These are phyloP conservation scores for Aphidius colemani DNA, from an alignment of 2,888 invertebrate species.

Conservation along the genomic window DNA sequence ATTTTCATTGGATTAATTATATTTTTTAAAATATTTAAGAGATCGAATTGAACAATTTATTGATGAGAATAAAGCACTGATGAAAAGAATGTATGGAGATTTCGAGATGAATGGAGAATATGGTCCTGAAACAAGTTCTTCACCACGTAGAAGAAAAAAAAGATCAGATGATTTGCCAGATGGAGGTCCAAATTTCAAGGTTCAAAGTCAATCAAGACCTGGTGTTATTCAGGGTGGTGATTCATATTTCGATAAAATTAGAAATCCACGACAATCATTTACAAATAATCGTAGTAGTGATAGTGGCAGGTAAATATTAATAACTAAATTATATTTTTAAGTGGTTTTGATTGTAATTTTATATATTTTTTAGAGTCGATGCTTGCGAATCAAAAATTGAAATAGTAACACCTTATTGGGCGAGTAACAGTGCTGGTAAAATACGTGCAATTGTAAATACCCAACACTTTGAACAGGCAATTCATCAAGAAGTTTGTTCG, in stretches of 20 bases:
- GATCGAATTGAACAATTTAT: slow-evolving; percentile 90
- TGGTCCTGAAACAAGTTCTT: slow-evolving; percentile 62
- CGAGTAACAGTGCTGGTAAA: slow-evolving; percentile 89
- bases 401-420: slow-evolving; percentile 94
- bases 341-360: slow-evolving; percentile 20
- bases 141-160: slow-evolving; percentile 43
- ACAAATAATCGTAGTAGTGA: slow-evolving; percentile 61
- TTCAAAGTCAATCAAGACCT: slow-evolving; percentile 45
- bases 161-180: slow-evolving; percentile 46
- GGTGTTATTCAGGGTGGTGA: slow-evolving; percentile 60
- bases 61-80: slow-evolving; percentile 91
- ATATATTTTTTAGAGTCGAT: slow-evolving; percentile 68
- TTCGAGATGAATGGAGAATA: slow-evolving; percentile 71
- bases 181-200: slow-evolving; percentile 46
- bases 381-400: slow-evolving; percentile 91
- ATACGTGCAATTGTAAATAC: slow-evolving; percentile 91
- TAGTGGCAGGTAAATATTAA: slow-evolving; percentile 61
- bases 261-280: slow-evolving; percentile 65
- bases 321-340: slow-evolving; percentile 14
- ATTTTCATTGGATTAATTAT: neutral
- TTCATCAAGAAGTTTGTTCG: slow-evolving; percentile 94
- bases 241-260: slow-evolving; percentile 63
- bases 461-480: slow-evolving; percentile 92
- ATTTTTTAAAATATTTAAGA: slow-evolving; percentile 61
- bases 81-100: slow-evolving; percentile 92